Evolutionary conservation across 1,140 invertebrate genomes (phyloP), one percentile per base, ranked within the genome.

Genomic region (Euura saliciscinereae): DNA sequence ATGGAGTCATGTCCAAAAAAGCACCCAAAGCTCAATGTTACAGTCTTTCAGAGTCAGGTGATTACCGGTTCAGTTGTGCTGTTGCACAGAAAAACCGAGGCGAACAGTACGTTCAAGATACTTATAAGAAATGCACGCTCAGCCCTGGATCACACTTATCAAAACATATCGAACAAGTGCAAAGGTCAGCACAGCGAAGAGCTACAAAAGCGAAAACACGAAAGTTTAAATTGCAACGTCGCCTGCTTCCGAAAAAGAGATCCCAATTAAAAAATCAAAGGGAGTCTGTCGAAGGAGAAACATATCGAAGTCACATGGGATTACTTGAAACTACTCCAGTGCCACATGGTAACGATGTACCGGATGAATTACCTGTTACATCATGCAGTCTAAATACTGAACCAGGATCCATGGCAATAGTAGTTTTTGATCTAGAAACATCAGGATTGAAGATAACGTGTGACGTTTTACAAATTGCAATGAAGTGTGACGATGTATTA

Each of bases 381-480:
- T 66, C 66, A 11, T 71, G 13, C 28, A 28, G 28, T 28, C 28
- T 28, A 28, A 13, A 68, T 43, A 11, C 44, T 73, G 45, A 2
- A 66, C 51, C 42, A 10, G 46, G 45, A 64, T 43, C 28, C 28
- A 28, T 71, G 11, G 67, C 70, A 44, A 11, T 75, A 10, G 46
- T 77, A 59, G n/a, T 71, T 43, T 65, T 77, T 7, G 73, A 75
- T 67, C 51, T 75, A n/a, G 76, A 77, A 69, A 77, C 72, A 45
- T 73, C 71, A 13, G 72, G 73, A 6, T 46, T 75, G 28, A 10
- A 65, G 5, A 43, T 13, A 64, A 46, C n/a, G 8, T 45, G 44
- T 65, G 75, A 75, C 70, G 70, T 78, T 67, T 43, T 77, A 42
- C 76, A 77, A 74, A 75, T 77, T 3, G 76, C 70, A 13, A 70